Evolutionary conservation across 37 sponge, comb jelly and placozoan genomes (phyloP).

Genomic region (Geodia barretti): DNA sequence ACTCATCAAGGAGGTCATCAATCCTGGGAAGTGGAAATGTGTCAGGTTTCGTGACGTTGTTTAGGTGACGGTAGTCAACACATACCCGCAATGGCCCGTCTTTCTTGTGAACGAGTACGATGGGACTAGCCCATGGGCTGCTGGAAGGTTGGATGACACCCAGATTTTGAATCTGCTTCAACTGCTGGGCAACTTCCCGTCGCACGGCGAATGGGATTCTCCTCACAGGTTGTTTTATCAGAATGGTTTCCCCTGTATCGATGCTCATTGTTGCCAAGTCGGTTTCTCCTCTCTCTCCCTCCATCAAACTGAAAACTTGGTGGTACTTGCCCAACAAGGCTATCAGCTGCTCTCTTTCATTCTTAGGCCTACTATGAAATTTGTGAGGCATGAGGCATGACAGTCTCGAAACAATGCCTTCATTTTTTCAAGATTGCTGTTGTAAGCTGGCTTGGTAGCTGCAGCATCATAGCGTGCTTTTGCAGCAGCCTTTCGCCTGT

Average conservation of each 20-base stretch:
- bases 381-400: too few relatives aligned
- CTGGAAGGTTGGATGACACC: constrained; percentile 11
- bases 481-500: too few relatives aligned
- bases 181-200: too few relatives aligned
- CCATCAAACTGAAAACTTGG: not conserved
- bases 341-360: not conserved
- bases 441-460: too few relatives aligned
- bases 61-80: constrained; percentile 7
- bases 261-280: not conserved
- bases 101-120: not conserved
- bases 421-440: too few relatives aligned
- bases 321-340: not conserved
- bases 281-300: constrained; percentile 17
- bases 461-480: too few relatives aligned
- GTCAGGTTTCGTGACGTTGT: not conserved
- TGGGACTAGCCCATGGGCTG: constrained; percentile 10
- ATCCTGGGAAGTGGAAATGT: constrained; percentile 7
- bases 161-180: too few relatives aligned
- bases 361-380: too few relatives aligned
- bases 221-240: constrained; percentile 11
- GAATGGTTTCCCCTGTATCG: constrained; percentile 9
- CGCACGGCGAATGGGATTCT: not conserved
- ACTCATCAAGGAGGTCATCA: not conserved
- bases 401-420: too few relatives aligned
- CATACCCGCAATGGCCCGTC: too few relatives aligned